Conservation (phyloP, 1,140 invertebrate genomes). For the Chymomyza costata region DNA sequence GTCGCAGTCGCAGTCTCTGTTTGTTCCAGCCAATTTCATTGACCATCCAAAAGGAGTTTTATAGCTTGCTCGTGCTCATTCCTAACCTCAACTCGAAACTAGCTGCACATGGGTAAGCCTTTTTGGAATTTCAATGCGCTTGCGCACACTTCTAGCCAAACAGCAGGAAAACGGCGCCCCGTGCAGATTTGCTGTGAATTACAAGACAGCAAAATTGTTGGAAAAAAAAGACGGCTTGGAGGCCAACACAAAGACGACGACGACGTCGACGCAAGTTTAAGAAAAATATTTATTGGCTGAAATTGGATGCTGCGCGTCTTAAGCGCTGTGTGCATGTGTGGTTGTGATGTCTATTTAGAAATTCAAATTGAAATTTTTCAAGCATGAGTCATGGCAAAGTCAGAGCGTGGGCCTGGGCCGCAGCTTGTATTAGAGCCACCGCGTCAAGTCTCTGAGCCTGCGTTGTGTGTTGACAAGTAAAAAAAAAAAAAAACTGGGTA, state of each 20-base stretch:
- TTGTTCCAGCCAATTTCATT: conserved; percentile 44
- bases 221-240: conserved; percentile 42
- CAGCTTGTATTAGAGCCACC: no score
- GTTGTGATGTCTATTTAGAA: conserved; percentile 63
- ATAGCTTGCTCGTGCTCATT: no score
- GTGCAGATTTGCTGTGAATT: conserved; percentile 9
- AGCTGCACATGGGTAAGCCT: conserved; percentile 48
- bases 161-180: not conserved
- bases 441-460: no score
- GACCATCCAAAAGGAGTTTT: conserved; percentile 47
- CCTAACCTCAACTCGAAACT: conserved; percentile 42
- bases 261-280: no score
- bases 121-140: conserved; percentile 55
- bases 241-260: conserved; percentile 19
- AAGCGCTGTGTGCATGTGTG: conserved; percentile 30
- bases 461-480: no score
- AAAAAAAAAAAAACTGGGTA: no score
- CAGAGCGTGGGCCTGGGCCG: conserved; percentile 44
- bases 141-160: conserved; percentile 15
- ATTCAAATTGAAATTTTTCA: conserved; percentile 67
- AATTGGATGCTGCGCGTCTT: conserved; percentile 62
- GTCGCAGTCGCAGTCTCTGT: conserved; percentile 23
- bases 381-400: conserved; percentile 51
- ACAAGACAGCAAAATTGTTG: conserved; percentile 25
- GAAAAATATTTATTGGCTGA: conserved; percentile 66